Conservation (phyloP, 2,888 invertebrate species). For the Caenorhabditis virilis region DNA sequence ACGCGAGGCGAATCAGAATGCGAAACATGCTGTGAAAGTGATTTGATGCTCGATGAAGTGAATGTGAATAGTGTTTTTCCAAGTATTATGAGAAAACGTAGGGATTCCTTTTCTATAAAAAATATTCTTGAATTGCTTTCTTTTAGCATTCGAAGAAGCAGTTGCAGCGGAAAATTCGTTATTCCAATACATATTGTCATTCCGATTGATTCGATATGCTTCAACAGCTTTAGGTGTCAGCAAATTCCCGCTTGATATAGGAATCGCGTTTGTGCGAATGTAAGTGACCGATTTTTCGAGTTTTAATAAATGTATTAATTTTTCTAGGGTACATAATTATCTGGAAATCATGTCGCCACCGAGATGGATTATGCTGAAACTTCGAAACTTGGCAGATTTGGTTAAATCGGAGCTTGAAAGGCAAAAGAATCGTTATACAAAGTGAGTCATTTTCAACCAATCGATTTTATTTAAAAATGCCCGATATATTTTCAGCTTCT, state of each 20-base stretch:
- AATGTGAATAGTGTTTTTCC: slow-evolving; percentile 40
- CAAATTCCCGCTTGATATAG: slow-evolving; percentile 50
- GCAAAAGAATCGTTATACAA: slow-evolving; percentile 41
- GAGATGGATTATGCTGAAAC: slow-evolving; percentile 42
- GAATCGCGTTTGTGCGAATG: slow-evolving; percentile 44
- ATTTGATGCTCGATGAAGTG: slow-evolving; percentile 39
- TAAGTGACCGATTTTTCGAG: too few relatives aligned
- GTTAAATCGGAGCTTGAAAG: slow-evolving; percentile 49
- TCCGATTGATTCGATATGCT: slow-evolving; percentile 54
- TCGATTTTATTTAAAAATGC: background rate
- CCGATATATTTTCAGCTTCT: slow-evolving; percentile 31
- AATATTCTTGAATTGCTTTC: slow-evolving; percentile 1
- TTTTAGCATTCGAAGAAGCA: slow-evolving; percentile 60
- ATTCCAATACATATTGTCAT: slow-evolving; percentile 55
- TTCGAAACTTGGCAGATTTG: slow-evolving; percentile 43
- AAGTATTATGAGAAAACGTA: slow-evolving; percentile 43
- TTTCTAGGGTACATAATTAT: slow-evolving; percentile 43
- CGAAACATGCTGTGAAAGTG: slow-evolving; percentile 60
- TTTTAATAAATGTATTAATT: too few relatives aligned
- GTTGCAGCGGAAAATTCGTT: slow-evolving; percentile 47
- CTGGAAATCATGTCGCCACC: slow-evolving; percentile 38
- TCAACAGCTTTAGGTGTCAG: slow-evolving; percentile 43
- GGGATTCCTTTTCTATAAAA: slow-evolving; percentile 7
- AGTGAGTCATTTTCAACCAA: slow-evolving; percentile 17
- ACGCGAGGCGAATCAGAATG: slow-evolving; percentile 62